Conservation (phyloP, 1,140 invertebrate species). For the Pseudomyrmex concolor region DNA sequence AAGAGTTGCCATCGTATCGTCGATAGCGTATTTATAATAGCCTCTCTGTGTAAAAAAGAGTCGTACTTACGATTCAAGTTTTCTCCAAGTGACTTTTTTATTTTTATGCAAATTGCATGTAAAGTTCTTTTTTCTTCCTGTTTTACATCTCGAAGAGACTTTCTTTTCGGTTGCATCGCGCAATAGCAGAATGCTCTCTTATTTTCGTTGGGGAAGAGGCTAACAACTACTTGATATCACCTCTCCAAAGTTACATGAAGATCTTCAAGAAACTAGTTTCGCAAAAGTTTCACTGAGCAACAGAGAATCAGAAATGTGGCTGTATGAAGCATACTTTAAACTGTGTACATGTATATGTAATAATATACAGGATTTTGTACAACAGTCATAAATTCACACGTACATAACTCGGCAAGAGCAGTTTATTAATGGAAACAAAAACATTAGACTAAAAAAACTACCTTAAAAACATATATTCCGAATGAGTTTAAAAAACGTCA, state of each 20-base stretch:
- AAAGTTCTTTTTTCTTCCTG: slow-evolving; percentile 3
- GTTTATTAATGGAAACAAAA: too few relatives aligned
- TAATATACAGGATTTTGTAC: background rate
- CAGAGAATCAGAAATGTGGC: slow-evolving; percentile 54
- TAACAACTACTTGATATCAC: slow-evolving; percentile 72
- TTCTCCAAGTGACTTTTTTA: slow-evolving; percentile 3
- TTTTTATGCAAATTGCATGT: slow-evolving; percentile 46
- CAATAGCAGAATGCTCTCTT: slow-evolving; percentile 20
- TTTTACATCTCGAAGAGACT: slow-evolving; percentile 34
- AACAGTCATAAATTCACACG: background rate
- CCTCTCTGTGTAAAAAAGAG: slow-evolving; percentile 10
- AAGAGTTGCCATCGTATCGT: background rate
- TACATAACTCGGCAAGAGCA: background rate
- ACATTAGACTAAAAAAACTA: background rate
- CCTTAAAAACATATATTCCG: background rate
- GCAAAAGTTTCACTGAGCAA: slow-evolving; percentile 62
- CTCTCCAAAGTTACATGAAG: slow-evolving; percentile 65
- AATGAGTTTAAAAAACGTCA: too few relatives aligned
- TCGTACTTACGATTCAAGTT: background rate
- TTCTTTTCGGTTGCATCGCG: slow-evolving; percentile 33
- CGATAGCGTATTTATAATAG: background rate
- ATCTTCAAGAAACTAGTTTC: slow-evolving; percentile 72
- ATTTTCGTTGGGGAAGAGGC: slow-evolving; percentile 15
- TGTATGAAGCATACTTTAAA: slow-evolving; percentile 44
- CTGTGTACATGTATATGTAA: background rate